These are phyloP conservation scores for Eclectus roratus DNA, from an alignment of 2,113 vertebrate species.

Conservation along the genomic window DNA sequence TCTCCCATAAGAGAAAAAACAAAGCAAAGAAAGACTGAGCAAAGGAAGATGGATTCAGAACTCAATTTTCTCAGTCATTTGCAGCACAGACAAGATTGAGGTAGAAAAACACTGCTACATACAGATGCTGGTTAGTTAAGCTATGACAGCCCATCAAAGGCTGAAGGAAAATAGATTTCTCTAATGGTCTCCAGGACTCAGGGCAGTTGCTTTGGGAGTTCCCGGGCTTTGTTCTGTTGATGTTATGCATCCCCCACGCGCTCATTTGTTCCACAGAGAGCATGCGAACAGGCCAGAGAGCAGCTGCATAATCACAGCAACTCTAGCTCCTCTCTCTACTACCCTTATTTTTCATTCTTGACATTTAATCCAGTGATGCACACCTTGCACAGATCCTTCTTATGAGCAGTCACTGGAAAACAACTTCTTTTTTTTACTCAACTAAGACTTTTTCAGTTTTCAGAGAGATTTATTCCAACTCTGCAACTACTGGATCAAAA, in stretches of 20 bases:
- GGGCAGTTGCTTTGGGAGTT: background rate
- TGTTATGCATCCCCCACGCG: accelerated
- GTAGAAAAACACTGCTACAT: background rate
- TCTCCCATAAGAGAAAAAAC: background rate
- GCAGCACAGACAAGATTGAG: background rate
- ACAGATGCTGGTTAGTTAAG: background rate
- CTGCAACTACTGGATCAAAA: background rate
- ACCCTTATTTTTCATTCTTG: slow-evolving; percentile 27
- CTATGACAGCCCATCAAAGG: slow-evolving; percentile 1
- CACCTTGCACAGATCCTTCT: background rate
- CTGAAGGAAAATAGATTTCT: background rate
- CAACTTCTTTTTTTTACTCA: background rate
- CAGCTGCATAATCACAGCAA: background rate
- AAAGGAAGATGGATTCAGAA: background rate
- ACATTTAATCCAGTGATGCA: background rate
- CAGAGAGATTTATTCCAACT: background rate
- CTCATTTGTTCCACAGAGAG: background rate
- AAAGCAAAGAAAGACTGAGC: background rate
- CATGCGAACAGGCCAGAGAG: background rate
- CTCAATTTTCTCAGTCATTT: background rate
- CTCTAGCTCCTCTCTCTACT: background rate
- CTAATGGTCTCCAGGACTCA: background rate
- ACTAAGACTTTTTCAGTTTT: background rate
- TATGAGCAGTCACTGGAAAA: background rate
- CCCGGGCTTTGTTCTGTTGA: background rate